Percentiles rank a stretch among this genome's conserved stretches.
Evolutionary conservation across 2,113 vertebrate genomes (phyloP).

Genomic region (Pelvicachromis taeniatus): DNA sequence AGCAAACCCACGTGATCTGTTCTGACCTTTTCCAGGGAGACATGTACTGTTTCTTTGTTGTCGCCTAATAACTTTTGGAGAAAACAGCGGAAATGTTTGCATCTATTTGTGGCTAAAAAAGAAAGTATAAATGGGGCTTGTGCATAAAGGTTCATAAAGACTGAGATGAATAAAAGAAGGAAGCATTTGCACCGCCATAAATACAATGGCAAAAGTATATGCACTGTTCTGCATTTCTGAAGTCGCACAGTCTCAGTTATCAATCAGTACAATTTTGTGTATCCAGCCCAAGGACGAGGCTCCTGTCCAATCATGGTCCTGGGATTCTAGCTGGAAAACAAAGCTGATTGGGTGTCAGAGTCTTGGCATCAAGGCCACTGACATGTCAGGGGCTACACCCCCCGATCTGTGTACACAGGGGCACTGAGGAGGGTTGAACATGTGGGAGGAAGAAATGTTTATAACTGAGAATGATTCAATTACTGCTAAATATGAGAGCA

Average conservation of each 20-base stretch:
- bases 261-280: background rate
- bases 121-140: background rate
- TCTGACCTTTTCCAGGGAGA: background rate
- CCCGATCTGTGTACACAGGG: background rate
- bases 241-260: background rate
- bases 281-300: background rate
- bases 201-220: background rate
- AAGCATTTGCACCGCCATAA: background rate
- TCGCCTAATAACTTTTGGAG: background rate
- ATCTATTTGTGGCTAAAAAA: background rate
- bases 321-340: background rate
- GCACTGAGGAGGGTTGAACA: background rate
- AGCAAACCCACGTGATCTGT: background rate
- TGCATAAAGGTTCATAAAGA: background rate
- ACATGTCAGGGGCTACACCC: background rate
- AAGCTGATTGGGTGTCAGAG: background rate
- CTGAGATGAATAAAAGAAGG: background rate
- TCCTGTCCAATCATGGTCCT: background rate
- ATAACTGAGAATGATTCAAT: rapidly evolving
- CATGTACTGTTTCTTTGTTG: background rate
- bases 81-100: background rate
- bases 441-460: background rate
- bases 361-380: background rate
- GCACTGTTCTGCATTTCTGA: background rate
- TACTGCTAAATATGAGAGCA: background rate